These are phyloP conservation scores for Bostrychus sinensis DNA, from an alignment of 2,113 vertebrate species.

Conservation along the genomic window DNA sequence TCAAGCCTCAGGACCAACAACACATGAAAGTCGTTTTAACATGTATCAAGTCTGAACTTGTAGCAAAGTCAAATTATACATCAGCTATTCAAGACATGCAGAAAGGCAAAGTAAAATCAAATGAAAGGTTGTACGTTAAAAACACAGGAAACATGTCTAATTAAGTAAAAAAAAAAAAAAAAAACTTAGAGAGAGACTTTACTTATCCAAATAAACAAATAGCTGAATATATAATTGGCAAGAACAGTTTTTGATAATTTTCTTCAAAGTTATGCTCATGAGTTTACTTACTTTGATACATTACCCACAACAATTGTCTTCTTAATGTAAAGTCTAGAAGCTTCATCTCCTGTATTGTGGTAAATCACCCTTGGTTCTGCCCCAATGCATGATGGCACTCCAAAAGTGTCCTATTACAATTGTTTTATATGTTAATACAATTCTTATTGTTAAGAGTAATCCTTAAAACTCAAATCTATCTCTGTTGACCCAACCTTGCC, in stretches of 20 bases:
- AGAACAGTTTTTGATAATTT: too few relatives aligned
- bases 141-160: background rate
- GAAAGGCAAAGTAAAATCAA: conserved; percentile 14
- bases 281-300: conserved; percentile 89
- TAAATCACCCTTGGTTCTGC: conserved; percentile 83
- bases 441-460: background rate
- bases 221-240: too few relatives aligned
- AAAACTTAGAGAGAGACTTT: background rate
- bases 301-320: conserved; percentile 99
- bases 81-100: conserved; percentile 17
- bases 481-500: conserved; percentile 79
- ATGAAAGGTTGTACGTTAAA: background rate
- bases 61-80: background rate
- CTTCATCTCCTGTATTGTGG: conserved; percentile 85
- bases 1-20: background rate
- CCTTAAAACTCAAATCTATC: background rate
- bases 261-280: too few relatives aligned
- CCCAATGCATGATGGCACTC: conserved; percentile 79
- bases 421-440: background rate
- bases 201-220: background rate
- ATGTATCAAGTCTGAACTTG: conserved; percentile 50
- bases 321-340: conserved; percentile 93
- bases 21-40: background rate
- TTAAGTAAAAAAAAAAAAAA: too few relatives aligned
- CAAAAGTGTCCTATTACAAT: conserved; percentile 84